phyloP scores from a whole-genome alignment of 2,113 vertebrate species.

The Promerops cafer region DNA sequence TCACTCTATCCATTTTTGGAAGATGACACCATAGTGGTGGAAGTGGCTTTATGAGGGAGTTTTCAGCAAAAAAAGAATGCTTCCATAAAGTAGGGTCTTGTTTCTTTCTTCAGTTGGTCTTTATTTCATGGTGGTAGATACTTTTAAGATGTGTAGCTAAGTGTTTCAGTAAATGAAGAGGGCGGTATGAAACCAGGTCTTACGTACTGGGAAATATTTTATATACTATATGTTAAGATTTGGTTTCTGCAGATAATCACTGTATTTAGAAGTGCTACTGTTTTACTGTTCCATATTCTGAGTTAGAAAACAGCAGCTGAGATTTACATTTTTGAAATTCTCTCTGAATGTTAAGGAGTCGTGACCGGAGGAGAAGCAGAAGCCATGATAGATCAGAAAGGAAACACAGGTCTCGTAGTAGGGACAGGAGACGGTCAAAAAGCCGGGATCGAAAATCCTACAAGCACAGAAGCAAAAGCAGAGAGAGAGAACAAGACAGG shows the following conservation, averaged over 20 bases:
- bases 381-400: slow-evolving; percentile 84
- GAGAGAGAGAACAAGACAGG: slow-evolving; percentile 83
- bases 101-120: neutral
- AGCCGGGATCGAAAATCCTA: slow-evolving; percentile 92
- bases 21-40: neutral
- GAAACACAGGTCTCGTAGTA: slow-evolving; percentile 91
- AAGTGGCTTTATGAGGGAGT: neutral
- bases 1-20: neutral
- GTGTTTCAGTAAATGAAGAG: neutral
- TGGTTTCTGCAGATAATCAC: neutral
- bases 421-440: slow-evolving; percentile 87
- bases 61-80: neutral
- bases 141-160: neutral
- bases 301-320: neutral
- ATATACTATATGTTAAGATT: neutral
- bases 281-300: neutral
- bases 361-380: slow-evolving; percentile 86
- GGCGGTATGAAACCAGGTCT: neutral
- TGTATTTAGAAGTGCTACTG: neutral
- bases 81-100: neutral
- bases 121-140: neutral
- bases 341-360: slow-evolving; percentile 72
- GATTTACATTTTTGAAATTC: neutral
- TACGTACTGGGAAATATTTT: neutral
- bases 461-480: slow-evolving; percentile 89